Evolutionary conservation across 2,113 vertebrate genomes (phyloP), one percentile per base, ranked within the genome.

Genomic region (Rissa tridactyla): DNA sequence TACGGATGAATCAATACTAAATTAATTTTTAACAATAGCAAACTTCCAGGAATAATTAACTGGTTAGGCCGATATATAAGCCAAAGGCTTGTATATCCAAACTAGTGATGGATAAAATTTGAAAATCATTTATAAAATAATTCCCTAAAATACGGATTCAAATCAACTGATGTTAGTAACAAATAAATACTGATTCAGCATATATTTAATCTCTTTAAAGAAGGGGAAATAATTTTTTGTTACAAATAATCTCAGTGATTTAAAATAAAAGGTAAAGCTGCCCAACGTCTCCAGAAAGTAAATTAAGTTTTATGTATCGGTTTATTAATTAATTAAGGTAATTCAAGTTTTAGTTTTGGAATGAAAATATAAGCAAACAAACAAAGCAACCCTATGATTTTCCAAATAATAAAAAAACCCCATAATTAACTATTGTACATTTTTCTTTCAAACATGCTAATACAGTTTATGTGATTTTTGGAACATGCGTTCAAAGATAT

Each of bases 21-120:
- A 92, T 84, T 75, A 79, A 69, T 69, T 85, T 89, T 96, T 96
- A 91, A 95, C 66, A 91, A 72, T 27, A 30, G 32, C 51, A 93
- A 65, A 71, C 14, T 78, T 86, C 52, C 72, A 94, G 69, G 49
- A 89, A 94, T 78, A 93, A 89, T 68, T 65, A 92, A 78, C 65
- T 60, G 49, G 11, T 49, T 68, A 84, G 60, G 34, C 19, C 52
- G 10, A 73, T 70, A 64, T 10, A 49, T 16, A 42, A 76, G 61
- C 52, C 26, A 71, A 58, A 76, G 38, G 17, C 18, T 72, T 6
- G 15, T n/a, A 60, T 70, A 83, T 32, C 21, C 15, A 75, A 62
- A 92, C 5, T 25, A 58, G 10, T 75, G 15, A 30, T 71, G 20
- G 21, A 76, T 13, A 72, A 71, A 82, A 82, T 21, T 60, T 38